Evolutionary conservation across 2,797 vertebrate genomes (phyloP).

Genomic region (Psittacula echo): DNA sequence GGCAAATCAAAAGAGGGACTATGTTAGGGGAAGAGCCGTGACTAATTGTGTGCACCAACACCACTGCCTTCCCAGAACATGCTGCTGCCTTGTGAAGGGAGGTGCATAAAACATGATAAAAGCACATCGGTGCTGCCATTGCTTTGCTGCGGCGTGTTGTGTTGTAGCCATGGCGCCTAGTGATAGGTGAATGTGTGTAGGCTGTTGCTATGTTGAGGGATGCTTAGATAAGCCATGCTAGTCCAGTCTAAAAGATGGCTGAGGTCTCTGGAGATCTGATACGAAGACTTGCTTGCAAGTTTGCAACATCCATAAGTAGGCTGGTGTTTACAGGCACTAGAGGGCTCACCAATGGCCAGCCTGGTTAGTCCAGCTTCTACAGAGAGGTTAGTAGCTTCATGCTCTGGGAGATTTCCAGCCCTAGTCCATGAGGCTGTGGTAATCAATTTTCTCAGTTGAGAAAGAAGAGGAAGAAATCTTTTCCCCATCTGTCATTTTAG

Average conservation of each 20-base stretch:
- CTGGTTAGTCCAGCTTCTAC: not conserved
- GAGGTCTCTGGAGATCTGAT: not conserved
- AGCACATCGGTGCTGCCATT: accelerated
- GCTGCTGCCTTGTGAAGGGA: not conserved
- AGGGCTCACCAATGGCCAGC: not conserved
- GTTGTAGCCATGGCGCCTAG: not conserved
- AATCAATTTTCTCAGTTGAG: not conserved
- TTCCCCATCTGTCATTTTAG: not conserved
- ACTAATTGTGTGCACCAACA: accelerated
- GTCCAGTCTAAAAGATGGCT: not conserved
- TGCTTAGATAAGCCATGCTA: not conserved
- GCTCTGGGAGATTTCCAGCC: not conserved
- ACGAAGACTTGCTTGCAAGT: not conserved
- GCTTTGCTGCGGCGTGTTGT: not conserved
- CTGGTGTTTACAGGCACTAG: not conserved
- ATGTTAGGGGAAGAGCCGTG: not conserved
- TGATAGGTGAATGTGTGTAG: not conserved
- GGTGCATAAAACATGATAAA: not conserved
- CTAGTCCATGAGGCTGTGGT: not conserved
- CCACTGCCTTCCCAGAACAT: accelerated
- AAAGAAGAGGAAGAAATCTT: not conserved
- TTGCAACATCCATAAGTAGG: not conserved
- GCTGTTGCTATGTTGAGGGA: not conserved
- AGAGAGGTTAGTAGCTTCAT: not conserved
- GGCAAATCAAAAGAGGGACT: not conserved